A percentile compares a stretch with the other conserved stretches of the same genome.
phyloP scores from a whole-genome alignment of 2,113 vertebrate species.

The Podarcis cretensis region DNA sequence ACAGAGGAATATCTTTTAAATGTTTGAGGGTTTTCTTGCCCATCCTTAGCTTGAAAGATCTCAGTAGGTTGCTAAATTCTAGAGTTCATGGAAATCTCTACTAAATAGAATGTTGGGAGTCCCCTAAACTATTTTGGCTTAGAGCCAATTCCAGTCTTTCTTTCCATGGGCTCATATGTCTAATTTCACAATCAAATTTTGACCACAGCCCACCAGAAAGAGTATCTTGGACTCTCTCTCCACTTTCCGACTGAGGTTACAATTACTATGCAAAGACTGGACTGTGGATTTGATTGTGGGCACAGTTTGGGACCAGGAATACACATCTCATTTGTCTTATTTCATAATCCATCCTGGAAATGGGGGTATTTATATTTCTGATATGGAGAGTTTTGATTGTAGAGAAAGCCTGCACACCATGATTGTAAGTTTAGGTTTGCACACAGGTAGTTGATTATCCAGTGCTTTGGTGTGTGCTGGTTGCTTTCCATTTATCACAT shows the following conservation, averaged over 20 bases:
- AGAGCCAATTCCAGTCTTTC: not conserved
- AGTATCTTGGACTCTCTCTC: not conserved
- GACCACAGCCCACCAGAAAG: not conserved
- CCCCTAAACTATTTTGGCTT: not conserved
- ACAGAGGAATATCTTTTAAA: no score
- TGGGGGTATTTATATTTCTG: not conserved
- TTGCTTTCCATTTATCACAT: not conserved
- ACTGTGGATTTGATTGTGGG: not conserved
- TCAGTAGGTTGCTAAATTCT: not conserved
- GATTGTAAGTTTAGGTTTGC: not conserved
- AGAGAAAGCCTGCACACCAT: not conserved
- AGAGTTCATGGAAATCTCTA: not conserved
- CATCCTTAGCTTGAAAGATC: not conserved
- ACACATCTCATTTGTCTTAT: not conserved
- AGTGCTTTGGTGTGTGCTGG: no score
- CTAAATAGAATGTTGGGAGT: not conserved
- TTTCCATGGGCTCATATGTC: not conserved
- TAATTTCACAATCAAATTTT: not conserved
- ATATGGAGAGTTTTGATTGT: not conserved
- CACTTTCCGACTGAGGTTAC: not conserved
- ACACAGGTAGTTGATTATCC: not conserved
- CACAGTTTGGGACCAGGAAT: not conserved
- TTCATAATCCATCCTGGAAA: not conserved
- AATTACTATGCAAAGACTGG: conserved; percentile 3
- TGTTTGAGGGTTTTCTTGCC: no score